phyloP scores from a whole-genome alignment of 2,797 vertebrate species.

The Otolemur crassicaudatus region DNA sequence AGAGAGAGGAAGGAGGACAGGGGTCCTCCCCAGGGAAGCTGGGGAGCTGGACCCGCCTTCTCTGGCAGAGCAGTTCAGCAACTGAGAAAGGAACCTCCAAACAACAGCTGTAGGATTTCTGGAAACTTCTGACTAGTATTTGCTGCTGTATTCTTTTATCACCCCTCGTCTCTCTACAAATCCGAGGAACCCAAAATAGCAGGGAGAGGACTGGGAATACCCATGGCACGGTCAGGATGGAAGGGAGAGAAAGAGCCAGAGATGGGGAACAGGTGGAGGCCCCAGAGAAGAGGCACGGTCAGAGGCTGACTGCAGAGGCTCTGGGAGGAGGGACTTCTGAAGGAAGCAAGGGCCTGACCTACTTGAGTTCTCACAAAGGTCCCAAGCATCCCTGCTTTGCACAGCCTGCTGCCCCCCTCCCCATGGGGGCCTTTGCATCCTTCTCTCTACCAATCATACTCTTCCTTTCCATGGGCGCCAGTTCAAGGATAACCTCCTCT shows the following conservation, averaged over 20 bases:
- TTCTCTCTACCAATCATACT: background rate
- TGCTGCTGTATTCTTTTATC: background rate
- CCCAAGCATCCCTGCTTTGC: background rate
- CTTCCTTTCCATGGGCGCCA: background rate
- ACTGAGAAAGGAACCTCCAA: background rate
- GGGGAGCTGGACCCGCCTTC: background rate
- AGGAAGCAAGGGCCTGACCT: accelerated
- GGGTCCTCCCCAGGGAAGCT: background rate
- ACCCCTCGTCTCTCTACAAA: background rate
- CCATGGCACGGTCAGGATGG: accelerated
- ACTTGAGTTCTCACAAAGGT: accelerated
- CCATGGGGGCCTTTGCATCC: background rate
- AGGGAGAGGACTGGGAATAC: too few relatives aligned
- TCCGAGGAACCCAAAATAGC: background rate
- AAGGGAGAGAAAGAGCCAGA: background rate
- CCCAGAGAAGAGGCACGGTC: background rate
- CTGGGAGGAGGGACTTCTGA: accelerated
- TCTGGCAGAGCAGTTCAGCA: background rate
- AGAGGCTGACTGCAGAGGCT: background rate
- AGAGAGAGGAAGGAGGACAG: background rate
- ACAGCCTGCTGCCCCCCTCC: background rate
- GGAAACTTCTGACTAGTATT: background rate
- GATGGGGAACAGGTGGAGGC: background rate
- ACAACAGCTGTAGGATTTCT: background rate
- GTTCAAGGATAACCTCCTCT: background rate